Base-by-base conservation (phyloP, 2,113 vertebrate genomes). In the Pollimyrus isidori region DNA sequence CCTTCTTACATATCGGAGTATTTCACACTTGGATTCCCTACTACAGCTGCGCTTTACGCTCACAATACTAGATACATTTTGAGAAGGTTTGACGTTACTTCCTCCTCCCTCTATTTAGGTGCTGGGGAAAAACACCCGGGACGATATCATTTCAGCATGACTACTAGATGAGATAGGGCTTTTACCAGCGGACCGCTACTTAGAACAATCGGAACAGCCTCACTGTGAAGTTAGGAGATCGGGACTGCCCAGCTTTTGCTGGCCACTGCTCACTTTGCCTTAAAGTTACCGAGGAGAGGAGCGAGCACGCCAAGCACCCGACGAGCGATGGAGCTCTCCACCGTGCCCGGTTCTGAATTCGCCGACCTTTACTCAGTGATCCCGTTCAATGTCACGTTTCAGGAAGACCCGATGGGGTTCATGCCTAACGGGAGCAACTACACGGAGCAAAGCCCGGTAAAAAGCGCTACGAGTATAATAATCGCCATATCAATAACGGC, bases 401-500 rank as follows among this genome's bases (percentile, higher is more conserved):
- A 88, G 26, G 94, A 93, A 86, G 91, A 73, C 65, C 90, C 91
- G 91, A 92, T 88, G 82, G 73, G 52, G 52, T 92, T 89, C n/a
- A 91, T 89, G 89, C 7, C 93, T 13, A 92, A 95, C 17, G 86
- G 88, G 0, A 93, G 92, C 89, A 97, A 96, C 90, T 93, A 65
- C 45, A 96, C 96, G 86, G 92, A 88, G 76, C 87, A 23, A 1
- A 86, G 52, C n/a, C 73, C 86, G 0, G 91, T 83, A 65, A 96
- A 94, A 85, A 95, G 95, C 89, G 92, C 94, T 0, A 92, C 96
- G 0, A 95, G 96, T 87, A 94, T 98, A 87, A 91, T 97, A 89
- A 96, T 98, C 90, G 97, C 97, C 1, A 93, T 98, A 17, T 97
- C 96, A 90, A 98, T 99, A 94, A 99, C 98, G 1, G 96, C 96